Evolutionary conservation across 2,888 invertebrate species (phyloP).

Genomic region (Aphodius granarius): DNA sequence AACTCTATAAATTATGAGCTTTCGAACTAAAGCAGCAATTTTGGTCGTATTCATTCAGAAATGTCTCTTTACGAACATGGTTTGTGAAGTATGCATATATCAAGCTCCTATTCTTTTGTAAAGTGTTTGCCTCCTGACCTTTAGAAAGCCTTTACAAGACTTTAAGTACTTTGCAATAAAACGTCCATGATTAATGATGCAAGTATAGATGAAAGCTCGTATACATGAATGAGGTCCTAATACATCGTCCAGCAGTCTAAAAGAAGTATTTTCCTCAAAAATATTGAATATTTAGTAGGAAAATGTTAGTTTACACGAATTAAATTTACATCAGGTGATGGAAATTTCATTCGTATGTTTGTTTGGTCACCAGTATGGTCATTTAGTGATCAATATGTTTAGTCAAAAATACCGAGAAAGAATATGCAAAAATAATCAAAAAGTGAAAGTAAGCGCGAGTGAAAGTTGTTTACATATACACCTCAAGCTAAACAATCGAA

Average conservation of each 20-base stretch:
- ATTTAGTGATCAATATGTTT: neutral
- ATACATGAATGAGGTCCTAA: neutral
- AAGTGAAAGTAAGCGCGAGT: constrained; percentile 39
- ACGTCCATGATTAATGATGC: neutral
- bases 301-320: too few relatives aligned
- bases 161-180: neutral
- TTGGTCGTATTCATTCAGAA: neutral
- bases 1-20: too few relatives aligned
- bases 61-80: neutral
- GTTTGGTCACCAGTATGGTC: too few relatives aligned
- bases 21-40: too few relatives aligned
- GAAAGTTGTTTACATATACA: constrained; percentile 35
- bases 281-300: neutral
- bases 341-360: too few relatives aligned
- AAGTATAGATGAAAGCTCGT: neutral
- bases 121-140: neutral
- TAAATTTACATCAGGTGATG: too few relatives aligned
- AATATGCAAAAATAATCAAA: constrained; percentile 28
- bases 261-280: neutral
- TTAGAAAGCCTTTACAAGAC: neutral
- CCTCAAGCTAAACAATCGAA: constrained; percentile 21
- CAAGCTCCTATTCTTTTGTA: neutral
- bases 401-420: neutral
- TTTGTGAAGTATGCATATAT: neutral
- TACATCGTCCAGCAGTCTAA: neutral